phyloP scores from a whole-genome alignment of 2,113 vertebrate species.

The Gracilinanus agilis region DNA sequence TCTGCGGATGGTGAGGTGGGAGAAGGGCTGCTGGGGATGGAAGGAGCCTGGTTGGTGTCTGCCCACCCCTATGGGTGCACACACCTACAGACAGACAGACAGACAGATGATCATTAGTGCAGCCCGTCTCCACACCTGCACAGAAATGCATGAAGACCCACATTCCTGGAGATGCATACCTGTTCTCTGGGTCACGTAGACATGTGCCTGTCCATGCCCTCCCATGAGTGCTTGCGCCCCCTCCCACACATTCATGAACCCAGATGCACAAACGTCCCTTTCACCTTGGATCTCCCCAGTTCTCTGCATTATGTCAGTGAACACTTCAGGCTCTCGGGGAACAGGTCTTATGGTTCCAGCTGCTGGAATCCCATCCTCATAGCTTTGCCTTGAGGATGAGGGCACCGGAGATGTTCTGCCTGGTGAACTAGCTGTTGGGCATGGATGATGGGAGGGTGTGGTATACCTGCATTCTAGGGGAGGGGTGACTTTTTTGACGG shows the following conservation, averaged over 20 bases:
- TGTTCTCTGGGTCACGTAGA: background rate
- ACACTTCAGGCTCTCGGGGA: background rate
- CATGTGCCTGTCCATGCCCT: background rate
- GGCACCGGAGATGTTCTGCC: background rate
- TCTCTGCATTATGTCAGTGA: constrained; percentile 2
- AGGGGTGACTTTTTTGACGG: constrained; percentile 63
- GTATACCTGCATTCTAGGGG: constrained; percentile 54
- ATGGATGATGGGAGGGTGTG: background rate
- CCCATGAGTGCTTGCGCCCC: background rate
- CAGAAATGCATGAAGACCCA: background rate
- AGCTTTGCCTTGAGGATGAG: background rate
- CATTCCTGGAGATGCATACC: background rate
- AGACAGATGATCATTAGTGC: background rate
- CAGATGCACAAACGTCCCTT: background rate
- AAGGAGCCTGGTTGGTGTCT: background rate
- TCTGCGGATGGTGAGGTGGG: background rate
- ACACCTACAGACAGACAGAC: background rate
- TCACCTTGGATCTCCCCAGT: background rate
- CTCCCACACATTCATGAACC: background rate
- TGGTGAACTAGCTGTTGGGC: background rate
- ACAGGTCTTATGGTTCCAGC: background rate
- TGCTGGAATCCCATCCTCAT: background rate
- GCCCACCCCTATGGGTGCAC: background rate
- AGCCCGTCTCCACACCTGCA: background rate
- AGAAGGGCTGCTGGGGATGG: background rate